Evolutionary conservation across 2,113 vertebrate species (phyloP).

Genomic region (Phyllostomus discolor): DNA sequence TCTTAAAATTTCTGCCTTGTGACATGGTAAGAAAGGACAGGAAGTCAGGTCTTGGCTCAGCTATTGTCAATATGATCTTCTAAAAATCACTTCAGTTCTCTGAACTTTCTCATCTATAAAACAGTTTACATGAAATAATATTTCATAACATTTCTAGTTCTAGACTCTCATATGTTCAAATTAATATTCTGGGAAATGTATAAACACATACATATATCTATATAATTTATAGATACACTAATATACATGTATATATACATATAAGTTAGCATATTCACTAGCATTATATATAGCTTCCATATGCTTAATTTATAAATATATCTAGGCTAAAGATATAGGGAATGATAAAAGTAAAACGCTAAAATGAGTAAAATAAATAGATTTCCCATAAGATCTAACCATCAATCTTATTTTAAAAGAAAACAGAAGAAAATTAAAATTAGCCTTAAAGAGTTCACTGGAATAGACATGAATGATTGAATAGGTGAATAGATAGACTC

Average conservation of each 20-base stretch:
- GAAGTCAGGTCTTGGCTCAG: not conserved
- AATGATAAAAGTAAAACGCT: slow-evolving; percentile 6
- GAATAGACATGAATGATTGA: not conserved
- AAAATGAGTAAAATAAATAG: slow-evolving; percentile 13
- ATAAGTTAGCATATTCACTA: not conserved
- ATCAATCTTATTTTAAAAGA: slow-evolving; percentile 34
- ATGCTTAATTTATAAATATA: not conserved
- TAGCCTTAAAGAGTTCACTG: not conserved
- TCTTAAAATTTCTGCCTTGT: not conserved
- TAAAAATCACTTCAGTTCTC: not conserved
- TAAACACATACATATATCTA: not conserved
- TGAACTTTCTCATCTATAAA: slow-evolving; percentile 26
- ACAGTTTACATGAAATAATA: not conserved
- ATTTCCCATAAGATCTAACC: not conserved
- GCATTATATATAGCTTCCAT: not conserved
- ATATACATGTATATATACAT: not conserved
- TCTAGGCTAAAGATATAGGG: not conserved
- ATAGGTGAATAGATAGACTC: not conserved
- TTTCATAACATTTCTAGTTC: not conserved
- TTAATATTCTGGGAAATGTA: not conserved
- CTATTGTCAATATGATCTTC: not conserved
- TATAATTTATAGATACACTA: not conserved
- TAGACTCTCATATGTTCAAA: not conserved
- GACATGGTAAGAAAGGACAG: not conserved
- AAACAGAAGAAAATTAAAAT: slow-evolving; percentile 4